Base-by-base conservation (phyloP, 1,140 invertebrate genomes). In the Drosophila subobscura region DNA sequence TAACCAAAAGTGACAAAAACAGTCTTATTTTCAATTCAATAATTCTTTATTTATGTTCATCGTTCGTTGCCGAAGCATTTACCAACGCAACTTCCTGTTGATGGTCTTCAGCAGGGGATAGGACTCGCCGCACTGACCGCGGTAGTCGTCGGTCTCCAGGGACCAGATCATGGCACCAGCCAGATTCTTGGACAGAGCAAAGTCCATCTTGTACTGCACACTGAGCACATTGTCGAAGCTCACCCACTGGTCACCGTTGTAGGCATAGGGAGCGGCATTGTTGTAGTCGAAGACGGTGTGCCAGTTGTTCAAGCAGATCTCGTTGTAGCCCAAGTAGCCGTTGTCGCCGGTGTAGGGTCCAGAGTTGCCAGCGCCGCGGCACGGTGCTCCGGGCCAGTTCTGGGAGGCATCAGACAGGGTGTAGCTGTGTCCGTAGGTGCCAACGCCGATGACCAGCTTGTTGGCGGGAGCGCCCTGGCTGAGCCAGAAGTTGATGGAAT, bases 101-200 rank as follows among this genome's bases (percentile, higher is more conserved):
- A 72, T 92, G 47, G 76, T 92, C 84, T 60, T 79, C 80, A 75
- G 92, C 81, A 61, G 93, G 65, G 67, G 92, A 86, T 93, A 94
- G 92, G 46, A 89, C 90, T 81, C 89, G 74, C 81, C 91, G 76
- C 95, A 96, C 7, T 92, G 91, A 0, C 95, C 95, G n/a, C 91
- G 92, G 83, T 96, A 96, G 85, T 96, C 95, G 59, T 96, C 95
- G 0, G 94, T 96, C 80, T 96, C 95, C 42, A 96, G 93, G 29
- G 95, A 95, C 96, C 96, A 97, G 4, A 96, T 93, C 95, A 97
- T 96, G 1, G 95, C 93, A 6, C 96, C 96, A 0, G 93, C 95
- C 3, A 97, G 78, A 5, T 93, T 93, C 75, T 94, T 72, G 0
- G 52, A 40, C 12, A 83, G 63, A 1, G 88, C 77, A 14, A 83